Evolutionary conservation across 2,113 vertebrate genomes (phyloP), one percentile per base, ranked within the genome.

Genomic region (Scortum barcoo): DNA sequence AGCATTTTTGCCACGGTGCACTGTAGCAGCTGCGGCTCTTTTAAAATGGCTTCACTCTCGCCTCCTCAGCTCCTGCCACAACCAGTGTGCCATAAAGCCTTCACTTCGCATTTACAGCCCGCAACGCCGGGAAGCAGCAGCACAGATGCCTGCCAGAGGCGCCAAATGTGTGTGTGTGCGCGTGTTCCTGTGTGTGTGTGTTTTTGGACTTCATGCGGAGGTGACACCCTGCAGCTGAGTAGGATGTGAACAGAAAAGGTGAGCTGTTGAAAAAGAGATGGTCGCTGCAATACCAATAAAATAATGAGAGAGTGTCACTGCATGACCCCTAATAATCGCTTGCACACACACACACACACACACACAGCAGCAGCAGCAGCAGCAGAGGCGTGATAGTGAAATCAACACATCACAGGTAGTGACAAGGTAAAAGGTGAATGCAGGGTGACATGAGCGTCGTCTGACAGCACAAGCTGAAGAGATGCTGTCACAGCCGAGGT

Each of bases 361-460:
- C 62, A 56, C 22, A 16, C 48, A 33, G 22, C 12, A 14, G 44
- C 51, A 56, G 58, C 62, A 51, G 33, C 48, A 33, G 22, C 12
- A 14, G 44, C 51, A 56, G 60, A 28, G 0, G 66, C 2, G n/a
- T 30, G 63, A 50, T 17, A 50, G 65, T 44, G 58, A 76, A 71
- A 88, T 81, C 11, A 80, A 87, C 80, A 86, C 80, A 72, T 85
- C 76, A 76, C 40, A 72, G 57, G 75, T 7, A n/a, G 79, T 76
- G 88, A 87, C 82, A 77, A 77, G 71, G 82, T 86, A 84, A 80
- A 24, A 87, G 84, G 81, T 90, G 81, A 90, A 53, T 1, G 4
- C 72, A 53, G 69, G 87, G 83, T 78, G 78, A 81, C 74, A 71
- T 75, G 72, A 19, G 66, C 1, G 12, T 24, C 7, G 19, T 33